Evolutionary conservation across 2,113 vertebrate genomes (phyloP), one percentile per base, ranked within the genome.

Genomic region (Dipodomys ordii): DNA sequence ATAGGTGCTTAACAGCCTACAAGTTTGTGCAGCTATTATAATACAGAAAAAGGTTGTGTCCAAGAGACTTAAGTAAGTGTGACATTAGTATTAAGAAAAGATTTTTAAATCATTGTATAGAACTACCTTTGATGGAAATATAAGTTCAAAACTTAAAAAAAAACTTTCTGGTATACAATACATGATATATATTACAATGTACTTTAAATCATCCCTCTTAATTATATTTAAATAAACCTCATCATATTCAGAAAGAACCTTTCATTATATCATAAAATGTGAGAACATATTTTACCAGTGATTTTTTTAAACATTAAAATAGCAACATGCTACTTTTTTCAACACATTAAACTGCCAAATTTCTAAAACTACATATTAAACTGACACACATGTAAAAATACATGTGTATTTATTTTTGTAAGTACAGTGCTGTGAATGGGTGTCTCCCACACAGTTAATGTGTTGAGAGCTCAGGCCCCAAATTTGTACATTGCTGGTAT

Each of bases 321-420:
- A 79, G 25, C 39, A 90, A 53, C 62, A 35, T 78, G 19, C 57
- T 68, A 4, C 19, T n/a, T 39, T 81, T 72, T 85, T 71, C 60
- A 57, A 73, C 15, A 44, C 91, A 32, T 25, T 85, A 46, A 92
- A 86, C 32, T 77, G 49, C 62, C 2, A 82, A 35, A 20, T 44
- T 72, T 64, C 39, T 0, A 20, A 67, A 89, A 83, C 53, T 87
- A 68, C 4, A 4, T 39, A 62, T 35, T 85, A 60, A 91, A 83
- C 49, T 86, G 28, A 16, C 46, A 89, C 18, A 76, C 4, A 91
- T 86, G 49, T 57, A 57, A 77, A 81, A 91, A 93, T 93, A 67
- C 3, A 4, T 69, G n/a, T 60, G 30, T 22, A 64, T 84, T 79
- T 81, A 83, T 77, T 68, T 20, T 25, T 57, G 22, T 84, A 62